Evolutionary conservation across 2,888 invertebrate genomes (phyloP).

Genomic region (Acanthopleura granulata): DNA sequence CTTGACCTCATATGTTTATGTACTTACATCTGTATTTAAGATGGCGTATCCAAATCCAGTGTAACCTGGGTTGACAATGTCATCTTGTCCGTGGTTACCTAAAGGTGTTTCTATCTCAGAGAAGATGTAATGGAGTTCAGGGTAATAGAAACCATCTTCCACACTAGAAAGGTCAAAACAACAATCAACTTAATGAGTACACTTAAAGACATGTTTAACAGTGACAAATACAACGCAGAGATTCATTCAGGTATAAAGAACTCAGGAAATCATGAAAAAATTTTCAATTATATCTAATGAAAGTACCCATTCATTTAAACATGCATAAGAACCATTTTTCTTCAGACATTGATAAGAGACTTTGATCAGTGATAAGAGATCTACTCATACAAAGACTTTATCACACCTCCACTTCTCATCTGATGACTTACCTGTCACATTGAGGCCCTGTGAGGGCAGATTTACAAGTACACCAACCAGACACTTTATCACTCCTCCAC

Average conservation of each 20-base stretch:
- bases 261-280: no score
- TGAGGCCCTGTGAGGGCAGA: conserved; percentile 16
- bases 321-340: no score
- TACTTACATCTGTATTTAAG: conserved; percentile 21
- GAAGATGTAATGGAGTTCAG: conserved; percentile 39
- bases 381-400: no score
- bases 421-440: conserved; percentile 34
- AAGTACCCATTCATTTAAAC: no score
- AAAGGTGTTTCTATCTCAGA: conserved; percentile 37
- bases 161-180: conserved; percentile 30
- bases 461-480: conserved; percentile 48
- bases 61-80: conserved; percentile 27
- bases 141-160: conserved; percentile 33
- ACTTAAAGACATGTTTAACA: no score
- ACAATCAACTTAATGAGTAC: background rate
- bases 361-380: no score
- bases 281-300: no score
- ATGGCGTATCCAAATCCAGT: conserved; percentile 36
- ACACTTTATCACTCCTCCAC: conserved; percentile 39
- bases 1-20: background rate
- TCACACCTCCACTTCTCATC: no score
- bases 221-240: no score
- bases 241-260: no score
- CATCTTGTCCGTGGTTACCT: conserved; percentile 26
- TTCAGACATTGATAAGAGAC: no score